phyloP scores from a whole-genome alignment of 2,797 vertebrate genomes.

The Gymnothorax reevesii region DNA sequence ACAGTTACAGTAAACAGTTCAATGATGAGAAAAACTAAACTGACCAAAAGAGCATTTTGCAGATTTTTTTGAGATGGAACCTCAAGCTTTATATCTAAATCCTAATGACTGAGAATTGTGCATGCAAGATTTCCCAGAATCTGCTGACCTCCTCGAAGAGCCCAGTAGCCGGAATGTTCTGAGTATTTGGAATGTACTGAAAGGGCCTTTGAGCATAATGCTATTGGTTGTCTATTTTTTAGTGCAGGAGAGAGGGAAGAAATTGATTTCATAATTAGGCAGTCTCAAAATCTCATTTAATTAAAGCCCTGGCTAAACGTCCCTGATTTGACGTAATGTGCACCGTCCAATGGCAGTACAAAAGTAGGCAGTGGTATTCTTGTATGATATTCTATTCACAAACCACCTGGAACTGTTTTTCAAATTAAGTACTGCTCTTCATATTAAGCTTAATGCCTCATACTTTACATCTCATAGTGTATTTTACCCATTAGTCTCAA shows the following conservation, averaged over 20 bases:
- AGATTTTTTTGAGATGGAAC: background rate
- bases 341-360: background rate
- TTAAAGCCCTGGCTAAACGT: background rate
- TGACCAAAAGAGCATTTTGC: background rate
- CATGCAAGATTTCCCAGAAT: background rate
- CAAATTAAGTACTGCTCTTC: too few relatives aligned
- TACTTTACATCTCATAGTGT: background rate
- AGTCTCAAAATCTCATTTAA: background rate
- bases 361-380: background rate
- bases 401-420: slow-evolving; percentile 1
- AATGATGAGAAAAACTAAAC: background rate
- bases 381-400: background rate
- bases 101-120: background rate
- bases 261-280: background rate
- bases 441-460: background rate
- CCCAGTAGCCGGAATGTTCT: slow-evolving; percentile 70
- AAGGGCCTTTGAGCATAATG: slow-evolving; percentile 49
- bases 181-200: slow-evolving; percentile 75
- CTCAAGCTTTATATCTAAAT: background rate
- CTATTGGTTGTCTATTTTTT: background rate
- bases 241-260: slow-evolving; percentile 45
- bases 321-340: background rate
- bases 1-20: background rate
- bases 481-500: background rate
- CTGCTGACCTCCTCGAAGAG: slow-evolving; percentile 37